Conservation (phyloP, 2,113 vertebrate species). For the Uria aalge region DNA sequence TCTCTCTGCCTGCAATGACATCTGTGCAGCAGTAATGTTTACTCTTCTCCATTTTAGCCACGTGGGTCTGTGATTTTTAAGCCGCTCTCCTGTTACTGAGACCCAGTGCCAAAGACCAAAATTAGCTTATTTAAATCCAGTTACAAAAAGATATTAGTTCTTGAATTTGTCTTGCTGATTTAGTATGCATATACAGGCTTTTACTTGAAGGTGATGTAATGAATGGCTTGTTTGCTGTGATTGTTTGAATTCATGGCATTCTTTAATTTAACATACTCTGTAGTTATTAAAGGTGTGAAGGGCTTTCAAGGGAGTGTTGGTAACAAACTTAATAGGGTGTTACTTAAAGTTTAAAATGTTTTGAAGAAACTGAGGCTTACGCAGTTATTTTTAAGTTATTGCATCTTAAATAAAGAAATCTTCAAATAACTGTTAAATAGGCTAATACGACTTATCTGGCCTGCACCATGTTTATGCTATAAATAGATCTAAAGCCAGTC, state of each 20-base stretch:
- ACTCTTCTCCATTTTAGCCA: neutral
- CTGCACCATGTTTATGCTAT: conserved; percentile 34
- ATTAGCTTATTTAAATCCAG: conserved; percentile 53
- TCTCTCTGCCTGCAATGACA: neutral
- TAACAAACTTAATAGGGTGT: neutral
- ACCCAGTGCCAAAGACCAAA: neutral
- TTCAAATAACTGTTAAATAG: conserved; percentile 44
- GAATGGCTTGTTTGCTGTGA: neutral
- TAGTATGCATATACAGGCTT: neutral
- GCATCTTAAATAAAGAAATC: conserved; percentile 46
- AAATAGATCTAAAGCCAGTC: conserved; percentile 61
- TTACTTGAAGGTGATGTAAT: neutral
- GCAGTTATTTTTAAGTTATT: conserved; percentile 35
- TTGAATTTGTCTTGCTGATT: conserved; percentile 13
- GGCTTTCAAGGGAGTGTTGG: neutral
- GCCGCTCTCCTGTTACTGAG: neutral
- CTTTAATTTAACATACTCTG: neutral
- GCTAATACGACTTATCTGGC: conserved; percentile 56
- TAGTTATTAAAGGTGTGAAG: neutral
- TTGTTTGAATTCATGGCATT: neutral
- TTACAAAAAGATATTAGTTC: conserved; percentile 31
- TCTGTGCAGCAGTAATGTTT: neutral
- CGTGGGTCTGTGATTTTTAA: neutral
- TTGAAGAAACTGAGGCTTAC: neutral
- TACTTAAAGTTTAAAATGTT: neutral